A percentile compares a stretch with the other conserved stretches of the same genome.
These are phyloP conservation scores for Petrolisthes manimaculis DNA, from an alignment of 2,888 invertebrate species.

Conservation along the genomic window DNA sequence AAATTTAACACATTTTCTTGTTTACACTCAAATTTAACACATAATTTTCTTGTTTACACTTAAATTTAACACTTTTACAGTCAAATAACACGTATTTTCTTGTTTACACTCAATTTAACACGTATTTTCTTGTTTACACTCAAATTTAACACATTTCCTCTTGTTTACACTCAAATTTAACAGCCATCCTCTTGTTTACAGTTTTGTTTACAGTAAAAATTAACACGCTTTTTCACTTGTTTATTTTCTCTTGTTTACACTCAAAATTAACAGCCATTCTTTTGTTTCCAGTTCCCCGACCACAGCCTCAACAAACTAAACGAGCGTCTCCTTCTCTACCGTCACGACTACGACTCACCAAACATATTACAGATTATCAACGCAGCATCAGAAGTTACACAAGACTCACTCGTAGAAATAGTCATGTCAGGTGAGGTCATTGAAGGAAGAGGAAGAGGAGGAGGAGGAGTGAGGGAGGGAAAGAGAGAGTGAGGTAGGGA, in stretches of 20 bases:
- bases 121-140: too few species aligned
- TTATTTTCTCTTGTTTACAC: neutral
- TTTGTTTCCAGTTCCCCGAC: conserved; percentile 83
- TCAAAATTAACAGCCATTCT: conserved; percentile 12
- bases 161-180: neutral
- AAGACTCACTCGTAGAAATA: conserved; percentile 96
- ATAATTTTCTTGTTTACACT: conserved; percentile 54
- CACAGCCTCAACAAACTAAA: conserved; percentile 90
- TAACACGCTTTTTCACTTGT: neutral
- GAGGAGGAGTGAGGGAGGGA: neutral
- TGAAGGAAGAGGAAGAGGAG: neutral
- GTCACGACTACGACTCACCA: conserved; percentile 90
- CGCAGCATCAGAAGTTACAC: conserved; percentile 88
- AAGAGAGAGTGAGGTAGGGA: neutral
- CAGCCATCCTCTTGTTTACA: too few species aligned
- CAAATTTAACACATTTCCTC: too few species aligned
- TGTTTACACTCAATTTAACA: too few species aligned
- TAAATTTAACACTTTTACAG: too few species aligned
- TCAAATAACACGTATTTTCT: too few species aligned
- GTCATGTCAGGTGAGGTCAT: conserved; percentile 87
- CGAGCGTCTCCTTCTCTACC: conserved; percentile 93
- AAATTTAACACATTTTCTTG: neutral
- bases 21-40: neutral
- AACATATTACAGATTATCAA: conserved; percentile 80
- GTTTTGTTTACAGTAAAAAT: too few species aligned